phyloP scores from a whole-genome alignment of 2,888 invertebrate species.

The Tridacna crocea region DNA sequence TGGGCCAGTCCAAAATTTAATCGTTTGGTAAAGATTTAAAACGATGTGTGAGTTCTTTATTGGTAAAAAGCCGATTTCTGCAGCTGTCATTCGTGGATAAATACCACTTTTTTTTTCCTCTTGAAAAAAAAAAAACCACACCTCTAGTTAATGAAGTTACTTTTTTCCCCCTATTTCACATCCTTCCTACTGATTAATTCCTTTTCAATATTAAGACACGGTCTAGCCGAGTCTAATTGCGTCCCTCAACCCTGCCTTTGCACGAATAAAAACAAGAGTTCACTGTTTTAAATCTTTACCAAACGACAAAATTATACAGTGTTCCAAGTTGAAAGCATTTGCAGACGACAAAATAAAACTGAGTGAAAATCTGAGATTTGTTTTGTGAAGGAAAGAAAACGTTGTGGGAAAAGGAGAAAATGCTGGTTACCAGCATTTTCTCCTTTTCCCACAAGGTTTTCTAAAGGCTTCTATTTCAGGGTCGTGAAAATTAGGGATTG shows the following conservation, averaged over 20 bases:
- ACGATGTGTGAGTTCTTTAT: conserved; percentile 8
- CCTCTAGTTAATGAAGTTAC: neutral
- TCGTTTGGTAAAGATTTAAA: no score
- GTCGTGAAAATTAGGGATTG: no score
- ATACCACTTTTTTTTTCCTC: conserved; percentile 2
- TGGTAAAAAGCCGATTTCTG: neutral
- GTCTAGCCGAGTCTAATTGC: neutral
- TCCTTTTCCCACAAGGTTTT: no score
- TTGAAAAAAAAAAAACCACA: neutral
- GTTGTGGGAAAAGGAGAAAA: no score
- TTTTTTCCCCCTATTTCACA: conserved; percentile 1
- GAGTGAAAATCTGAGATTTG: no score
- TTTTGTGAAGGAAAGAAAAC: no score
- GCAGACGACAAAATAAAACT: no score
- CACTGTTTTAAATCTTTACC: neutral
- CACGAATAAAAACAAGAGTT: neutral
- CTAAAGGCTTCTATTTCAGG: no score
- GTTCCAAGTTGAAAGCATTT: no score
- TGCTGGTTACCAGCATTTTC: no score
- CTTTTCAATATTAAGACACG: conserved; percentile 9
- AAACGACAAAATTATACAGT: no score
- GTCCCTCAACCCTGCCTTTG: neutral
- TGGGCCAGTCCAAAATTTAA: no score
- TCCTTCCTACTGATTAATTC: conserved; percentile 17
- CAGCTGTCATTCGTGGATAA: conserved; percentile 10